Evolutionary conservation across 1,140 invertebrate species (phyloP).

Genomic region (Drosophila lacteicornis): DNA sequence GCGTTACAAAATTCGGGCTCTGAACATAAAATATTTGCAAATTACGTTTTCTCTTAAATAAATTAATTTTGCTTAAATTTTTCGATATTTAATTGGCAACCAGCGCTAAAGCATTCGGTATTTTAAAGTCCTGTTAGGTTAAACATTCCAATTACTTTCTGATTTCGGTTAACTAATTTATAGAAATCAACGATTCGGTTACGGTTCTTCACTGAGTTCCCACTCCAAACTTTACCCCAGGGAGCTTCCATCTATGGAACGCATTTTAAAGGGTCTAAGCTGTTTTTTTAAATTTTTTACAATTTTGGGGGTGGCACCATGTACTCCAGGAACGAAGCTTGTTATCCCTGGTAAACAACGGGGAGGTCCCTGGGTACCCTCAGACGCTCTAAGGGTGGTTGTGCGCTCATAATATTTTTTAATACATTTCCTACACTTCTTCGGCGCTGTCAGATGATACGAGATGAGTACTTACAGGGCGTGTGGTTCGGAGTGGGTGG

Average conservation of each 20-base stretch:
- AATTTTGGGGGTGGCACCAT: constrained; percentile 55
- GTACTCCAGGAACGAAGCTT: constrained; percentile 56
- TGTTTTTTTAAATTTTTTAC: constrained; percentile 10
- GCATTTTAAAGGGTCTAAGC: constrained; percentile 42
- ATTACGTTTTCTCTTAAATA: too few species aligned
- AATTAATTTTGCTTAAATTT: too few species aligned
- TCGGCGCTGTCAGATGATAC: background rate
- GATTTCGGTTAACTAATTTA: constrained; percentile 35
- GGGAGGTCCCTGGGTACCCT: constrained; percentile 10
- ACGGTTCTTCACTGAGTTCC: constrained; percentile 2
- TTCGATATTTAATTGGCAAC: too few species aligned
- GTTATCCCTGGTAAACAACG: constrained; percentile 68
- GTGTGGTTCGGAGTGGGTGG: constrained; percentile 87
- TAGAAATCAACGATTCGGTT: constrained; percentile 44
- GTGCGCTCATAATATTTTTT: constrained; percentile 60
- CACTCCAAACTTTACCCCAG: constrained; percentile 48
- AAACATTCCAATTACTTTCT: constrained; percentile 32
- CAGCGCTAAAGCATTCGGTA: too few species aligned
- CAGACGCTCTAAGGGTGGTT: constrained; percentile 30
- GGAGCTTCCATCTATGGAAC: constrained; percentile 38
- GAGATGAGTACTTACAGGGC: constrained; percentile 82
- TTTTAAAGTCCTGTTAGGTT: background rate
- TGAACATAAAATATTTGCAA: too few species aligned
- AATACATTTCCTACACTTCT: constrained; percentile 66
- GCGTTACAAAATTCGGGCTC: background rate